Percentiles rank a stretch among this genome's conserved stretches.
phyloP scores from a whole-genome alignment of 2,888 invertebrate genomes.

The Drosophila atripex region DNA sequence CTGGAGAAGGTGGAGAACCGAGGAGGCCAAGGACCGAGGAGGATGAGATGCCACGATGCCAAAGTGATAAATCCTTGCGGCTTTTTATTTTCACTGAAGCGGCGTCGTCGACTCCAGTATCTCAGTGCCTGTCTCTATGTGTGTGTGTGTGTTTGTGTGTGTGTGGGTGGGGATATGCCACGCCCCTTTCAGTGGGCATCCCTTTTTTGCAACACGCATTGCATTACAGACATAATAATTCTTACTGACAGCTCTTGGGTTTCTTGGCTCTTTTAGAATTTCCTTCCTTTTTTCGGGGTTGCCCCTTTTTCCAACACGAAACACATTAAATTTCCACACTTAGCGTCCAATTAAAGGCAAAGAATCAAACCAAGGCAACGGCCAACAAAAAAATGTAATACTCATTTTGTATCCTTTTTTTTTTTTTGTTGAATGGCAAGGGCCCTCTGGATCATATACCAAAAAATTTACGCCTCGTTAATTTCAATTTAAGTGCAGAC shows the following conservation, averaged over 20 bases:
- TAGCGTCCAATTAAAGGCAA: conserved; percentile 75
- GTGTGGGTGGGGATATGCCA: conserved; percentile 61
- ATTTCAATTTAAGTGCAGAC: conserved; percentile 80
- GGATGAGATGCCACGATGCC: conserved; percentile 65
- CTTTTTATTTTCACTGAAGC: conserved; percentile 72
- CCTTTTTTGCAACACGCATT: conserved; percentile 57
- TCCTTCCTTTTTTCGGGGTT: conserved; percentile 7
- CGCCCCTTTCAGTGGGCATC: conserved; percentile 39
- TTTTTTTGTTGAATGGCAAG: conserved; percentile 4
- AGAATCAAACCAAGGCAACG: conserved; percentile 54
- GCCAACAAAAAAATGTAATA: conserved; percentile 8
- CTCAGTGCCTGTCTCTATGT: conserved; percentile 33
- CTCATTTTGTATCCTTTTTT: conserved; percentile 55
- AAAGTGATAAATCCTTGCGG: conserved; percentile 79
- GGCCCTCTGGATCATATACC: conserved; percentile 53
- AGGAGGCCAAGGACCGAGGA: conserved; percentile 9
- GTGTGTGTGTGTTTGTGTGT: conserved; percentile 11
- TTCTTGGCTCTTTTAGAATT: conserved; percentile 1
- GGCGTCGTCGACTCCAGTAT: conserved; percentile 26
- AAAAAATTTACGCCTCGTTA: conserved; percentile 78
- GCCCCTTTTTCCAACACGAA: conserved; percentile 7
- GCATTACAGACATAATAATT: conserved; percentile 79
- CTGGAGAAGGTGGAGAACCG: conserved; percentile 1
- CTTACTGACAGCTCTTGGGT: conserved; percentile 72
- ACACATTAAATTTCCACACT: conserved; percentile 61